Evolutionary conservation across 1,140 invertebrate genomes (phyloP).

Genomic region (Orius insidiosus): DNA sequence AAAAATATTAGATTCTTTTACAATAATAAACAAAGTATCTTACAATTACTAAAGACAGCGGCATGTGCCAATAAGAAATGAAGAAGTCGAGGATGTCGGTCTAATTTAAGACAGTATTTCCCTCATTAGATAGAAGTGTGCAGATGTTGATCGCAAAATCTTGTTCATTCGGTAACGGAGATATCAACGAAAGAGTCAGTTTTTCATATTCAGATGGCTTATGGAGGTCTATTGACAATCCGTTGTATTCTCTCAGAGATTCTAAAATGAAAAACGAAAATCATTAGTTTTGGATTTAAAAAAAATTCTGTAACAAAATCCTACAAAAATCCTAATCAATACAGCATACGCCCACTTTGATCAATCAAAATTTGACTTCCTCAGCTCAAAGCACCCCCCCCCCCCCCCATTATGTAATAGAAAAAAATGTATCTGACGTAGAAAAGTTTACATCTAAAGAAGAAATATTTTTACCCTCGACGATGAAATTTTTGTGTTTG

Average conservation of each 20-base stretch:
- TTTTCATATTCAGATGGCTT: constrained; percentile 70
- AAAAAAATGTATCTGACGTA: too few relatives aligned
- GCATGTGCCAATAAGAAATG: constrained; percentile 82
- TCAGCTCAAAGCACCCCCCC: too few relatives aligned
- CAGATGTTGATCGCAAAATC: constrained; percentile 97
- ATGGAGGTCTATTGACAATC: constrained; percentile 51
- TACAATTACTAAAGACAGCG: constrained; percentile 76
- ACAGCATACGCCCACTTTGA: too few relatives aligned
- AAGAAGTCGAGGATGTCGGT: constrained; percentile 65
- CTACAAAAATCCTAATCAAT: too few relatives aligned
- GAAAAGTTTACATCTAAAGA: too few relatives aligned
- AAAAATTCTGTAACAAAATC: too few relatives aligned
- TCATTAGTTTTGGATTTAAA: too few relatives aligned
- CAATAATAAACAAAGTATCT: constrained; percentile 22
- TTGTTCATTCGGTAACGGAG: constrained; percentile 93
- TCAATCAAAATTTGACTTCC: too few relatives aligned
- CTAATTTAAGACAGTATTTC: constrained; percentile 66
- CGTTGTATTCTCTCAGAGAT: constrained; percentile 40
- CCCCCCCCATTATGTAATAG: too few relatives aligned
- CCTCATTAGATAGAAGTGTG: constrained; percentile 88
- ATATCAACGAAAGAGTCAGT: constrained; percentile 72
- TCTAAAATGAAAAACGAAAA: constrained; percentile 33
- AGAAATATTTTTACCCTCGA: too few relatives aligned
- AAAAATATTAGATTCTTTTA: not conserved
- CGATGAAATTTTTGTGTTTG: too few relatives aligned